Evolutionary conservation across 2,888 invertebrate genomes (phyloP), one percentile per base, ranked within the genome.

Genomic region (Apodemia duryi): DNA sequence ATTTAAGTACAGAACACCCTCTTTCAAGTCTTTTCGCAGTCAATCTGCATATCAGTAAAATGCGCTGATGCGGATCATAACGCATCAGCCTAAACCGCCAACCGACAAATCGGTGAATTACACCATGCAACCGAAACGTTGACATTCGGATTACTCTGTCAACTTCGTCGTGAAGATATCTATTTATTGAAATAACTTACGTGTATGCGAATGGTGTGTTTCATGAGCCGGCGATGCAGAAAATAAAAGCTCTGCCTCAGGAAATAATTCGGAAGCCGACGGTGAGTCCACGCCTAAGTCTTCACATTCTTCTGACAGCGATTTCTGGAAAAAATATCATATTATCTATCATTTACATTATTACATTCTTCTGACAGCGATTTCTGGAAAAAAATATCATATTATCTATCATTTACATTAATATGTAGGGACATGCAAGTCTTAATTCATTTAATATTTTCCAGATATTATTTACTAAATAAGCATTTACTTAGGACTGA

Each of bases 251-350:
- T 96, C 96, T 0, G 95, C 95, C 75, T 96, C 96, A 0, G 96
- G 96, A 78, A 96, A 96, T 70, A 96, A 84, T 75, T 96, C 96
- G 68, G 95, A 95, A 0, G 96, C 95, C n/a, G 95, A 95, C 0
- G 96, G 96, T 61, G 96, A 95, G 74, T 95, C 96, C 63, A 96
- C 96, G 5, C 96, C 96, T 11, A 96, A 86, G 77, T 96, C 96
- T 75, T 95, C 95, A 80, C 96, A 96, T 81, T 96, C 96, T 78
- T 96, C 96, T 0, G 95, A 95, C 13, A 96, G 82, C 11, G 95
- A 95, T 80, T 95, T 96, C 87, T 95, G 94, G 6, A 82, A 61
- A 64, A 62, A 57, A 62, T 32, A 46, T 7, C 10, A 13, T 63
- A 41, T 51, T 2, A 52, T 13, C 10, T 43, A 43, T 11, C 2